Conservation (phyloP, 2,797 vertebrate genomes). For the Poeciliopsis paucimaculata region DNA sequence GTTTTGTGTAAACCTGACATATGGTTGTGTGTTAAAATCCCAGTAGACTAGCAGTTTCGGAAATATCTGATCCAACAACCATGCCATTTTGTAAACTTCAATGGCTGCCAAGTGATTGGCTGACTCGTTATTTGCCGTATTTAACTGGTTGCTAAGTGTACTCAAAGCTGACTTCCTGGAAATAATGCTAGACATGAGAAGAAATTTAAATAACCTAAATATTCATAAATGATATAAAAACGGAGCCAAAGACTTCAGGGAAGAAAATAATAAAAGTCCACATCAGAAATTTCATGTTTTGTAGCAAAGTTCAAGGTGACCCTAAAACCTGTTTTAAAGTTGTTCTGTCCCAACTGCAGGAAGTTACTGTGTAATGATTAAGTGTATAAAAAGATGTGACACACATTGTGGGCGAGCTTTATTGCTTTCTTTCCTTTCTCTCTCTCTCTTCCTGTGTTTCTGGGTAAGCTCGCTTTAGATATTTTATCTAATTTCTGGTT, state of each 20-base stretch:
- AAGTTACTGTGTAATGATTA: conserved; percentile 7
- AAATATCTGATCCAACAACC: not conserved
- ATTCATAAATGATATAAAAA: not conserved
- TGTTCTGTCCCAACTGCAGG: not conserved
- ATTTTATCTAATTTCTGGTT: not conserved
- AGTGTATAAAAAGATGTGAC: not conserved
- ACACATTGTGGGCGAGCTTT: not conserved
- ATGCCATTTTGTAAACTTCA: not conserved
- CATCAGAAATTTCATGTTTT: not conserved
- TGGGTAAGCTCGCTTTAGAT: not conserved
- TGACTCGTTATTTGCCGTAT: not conserved
- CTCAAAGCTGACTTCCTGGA: not conserved
- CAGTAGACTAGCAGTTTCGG: not conserved
- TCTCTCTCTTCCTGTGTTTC: not conserved
- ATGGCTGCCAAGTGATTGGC: not conserved
- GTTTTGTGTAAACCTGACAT: not conserved
- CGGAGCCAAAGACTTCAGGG: not conserved
- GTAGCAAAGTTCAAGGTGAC: not conserved
- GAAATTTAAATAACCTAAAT: not conserved
- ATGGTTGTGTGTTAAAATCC: not conserved
- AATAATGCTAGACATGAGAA: not conserved
- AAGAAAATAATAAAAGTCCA: not conserved
- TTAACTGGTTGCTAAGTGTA: not conserved
- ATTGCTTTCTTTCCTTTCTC: not conserved
- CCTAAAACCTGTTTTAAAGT: not conserved